A percentile compares a stretch with the other conserved stretches of the same genome.
Evolutionary conservation across 2,113 vertebrate species (phyloP).

Genomic region (Desmodus rotundus): DNA sequence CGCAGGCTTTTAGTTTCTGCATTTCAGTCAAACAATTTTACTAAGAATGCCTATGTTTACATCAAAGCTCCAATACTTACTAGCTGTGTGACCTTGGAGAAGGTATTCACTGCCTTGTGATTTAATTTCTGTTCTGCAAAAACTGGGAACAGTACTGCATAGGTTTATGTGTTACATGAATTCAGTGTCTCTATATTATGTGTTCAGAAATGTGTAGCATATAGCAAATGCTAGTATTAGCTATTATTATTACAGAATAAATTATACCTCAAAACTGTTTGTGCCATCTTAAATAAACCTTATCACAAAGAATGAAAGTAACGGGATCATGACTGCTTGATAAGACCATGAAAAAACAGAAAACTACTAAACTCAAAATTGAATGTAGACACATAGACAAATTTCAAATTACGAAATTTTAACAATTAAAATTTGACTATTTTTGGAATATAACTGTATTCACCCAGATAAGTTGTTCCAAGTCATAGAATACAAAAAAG

Average conservation of each 20-base stretch:
- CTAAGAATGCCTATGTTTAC: neutral
- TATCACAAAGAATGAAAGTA: neutral
- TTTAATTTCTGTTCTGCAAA: slow-evolving; percentile 30
- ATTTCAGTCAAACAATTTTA: neutral
- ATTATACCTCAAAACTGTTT: neutral
- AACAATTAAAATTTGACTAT: slow-evolving; percentile 30
- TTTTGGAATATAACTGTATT: slow-evolving; percentile 29
- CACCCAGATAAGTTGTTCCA: neutral
- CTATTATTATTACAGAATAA: slow-evolving; percentile 15
- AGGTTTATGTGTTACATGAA: neutral
- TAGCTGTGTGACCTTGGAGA: neutral
- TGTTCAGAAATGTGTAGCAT: neutral
- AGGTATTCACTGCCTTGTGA: neutral
- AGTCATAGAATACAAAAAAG: slow-evolving; percentile 12
- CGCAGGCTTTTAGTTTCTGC: neutral
- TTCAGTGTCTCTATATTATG: neutral
- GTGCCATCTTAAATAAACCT: neutral
- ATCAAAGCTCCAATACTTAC: neutral
- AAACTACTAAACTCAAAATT: slow-evolving; percentile 25
- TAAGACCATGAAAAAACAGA: neutral
- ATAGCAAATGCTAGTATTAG: neutral
- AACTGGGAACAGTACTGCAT: neutral
- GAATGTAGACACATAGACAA: neutral
- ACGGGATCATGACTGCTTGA: neutral
- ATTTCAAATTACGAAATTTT: slow-evolving; percentile 5